Evolutionary conservation across 2,888 invertebrate genomes (phyloP), one percentile per base, ranked within the genome.

Genomic region (Oligia fasciuncula): DNA sequence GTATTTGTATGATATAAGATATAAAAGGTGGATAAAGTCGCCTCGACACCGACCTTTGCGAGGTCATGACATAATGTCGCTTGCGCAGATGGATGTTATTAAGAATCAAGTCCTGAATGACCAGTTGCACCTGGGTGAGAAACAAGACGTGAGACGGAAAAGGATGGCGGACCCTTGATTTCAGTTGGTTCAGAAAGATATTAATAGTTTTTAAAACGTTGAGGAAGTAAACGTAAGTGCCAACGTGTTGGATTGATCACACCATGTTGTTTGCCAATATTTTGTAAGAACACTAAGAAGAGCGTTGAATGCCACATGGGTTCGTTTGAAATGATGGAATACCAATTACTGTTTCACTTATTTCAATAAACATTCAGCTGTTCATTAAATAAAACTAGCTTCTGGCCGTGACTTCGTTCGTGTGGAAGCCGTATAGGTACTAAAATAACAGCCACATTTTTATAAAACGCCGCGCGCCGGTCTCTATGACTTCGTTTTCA

Each of bases 41-140:
- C 92, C 90, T 94, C 88, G 90, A 92, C 92, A 92, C 90, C 92
- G 95, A 95, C 96, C 95, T 95, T 93, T 90, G 78, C 89, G 92
- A 95, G 96, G 96, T 93, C 93, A 85, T 60, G 79, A 93, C 91
- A 92, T 93, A 91, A 93, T 89, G 88, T 87, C 84, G 77, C 87
- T 83, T 87, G 84, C 82, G 86, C 86, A 87, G 77, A 89, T 89
- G 87, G 85, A 70, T 83, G 71, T 77, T 67, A 78, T 35, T 82
- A 76, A 73, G 62, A 77, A 76, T 72, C 76, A 77, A 35, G 72
- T 85, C 74, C 76, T 63, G 76, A 46, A 62, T 68, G n/a, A 49
- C 77, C 76, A 40, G 54, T 66, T 23, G 66, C 87, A 84, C 67
- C 80, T 84, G 87, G 23, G 69, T 67, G 60, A 51, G 17, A 60